Evolutionary conservation across 2,888 invertebrate species (phyloP), one percentile per base, ranked within the genome.

Genomic region (Cataglyphis albicans): DNA sequence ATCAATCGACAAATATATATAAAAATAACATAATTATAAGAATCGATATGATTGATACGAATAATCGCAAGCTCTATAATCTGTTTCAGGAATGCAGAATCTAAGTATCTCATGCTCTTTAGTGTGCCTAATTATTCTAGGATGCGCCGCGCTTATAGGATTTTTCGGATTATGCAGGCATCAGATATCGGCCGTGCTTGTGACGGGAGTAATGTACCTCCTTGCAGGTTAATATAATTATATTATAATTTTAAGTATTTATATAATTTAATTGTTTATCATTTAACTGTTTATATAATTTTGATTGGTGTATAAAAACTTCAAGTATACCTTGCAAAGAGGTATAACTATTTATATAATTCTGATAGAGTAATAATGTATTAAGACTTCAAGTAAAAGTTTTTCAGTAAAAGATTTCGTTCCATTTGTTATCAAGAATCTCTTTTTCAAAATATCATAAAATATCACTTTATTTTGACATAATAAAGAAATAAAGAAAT

Each of bases 171-270:
- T 99, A 35, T 97, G 98, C 93, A 97, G 98, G 94, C 97, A 98
- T 92, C 98, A 98, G 95, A 98, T 98, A 93, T 98, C 98, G 91
- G 98, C 98, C 2, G 98, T 98, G 52, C 96, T 99, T 81, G 97
- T 99, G 61, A 98, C 99, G 0, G 98, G 98, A 18, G 98, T 99
- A 75, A 98, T 99, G 97, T 99, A 98, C 95, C 95, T 98, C 81
- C 95, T 98, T 93, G 98, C 98, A 94, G 98, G 98, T 35, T 4
- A 35, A 55, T 4, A 44, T 15, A 29, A 29, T 29, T 29, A 21
- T 21, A 21, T 21, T 21, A 55, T 15, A 29, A 29, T 29, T 29
- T 29, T 29, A 29, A 29, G 29, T 29, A 29, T 29, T 29, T 29
- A 29, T 29, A 29, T 29, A 29, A 29, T 29, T 29, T 29, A 29